These are phyloP conservation scores for Chaitophorus viminalis DNA, from an alignment of 2,888 invertebrate genomes.

Conservation along the genomic window DNA sequence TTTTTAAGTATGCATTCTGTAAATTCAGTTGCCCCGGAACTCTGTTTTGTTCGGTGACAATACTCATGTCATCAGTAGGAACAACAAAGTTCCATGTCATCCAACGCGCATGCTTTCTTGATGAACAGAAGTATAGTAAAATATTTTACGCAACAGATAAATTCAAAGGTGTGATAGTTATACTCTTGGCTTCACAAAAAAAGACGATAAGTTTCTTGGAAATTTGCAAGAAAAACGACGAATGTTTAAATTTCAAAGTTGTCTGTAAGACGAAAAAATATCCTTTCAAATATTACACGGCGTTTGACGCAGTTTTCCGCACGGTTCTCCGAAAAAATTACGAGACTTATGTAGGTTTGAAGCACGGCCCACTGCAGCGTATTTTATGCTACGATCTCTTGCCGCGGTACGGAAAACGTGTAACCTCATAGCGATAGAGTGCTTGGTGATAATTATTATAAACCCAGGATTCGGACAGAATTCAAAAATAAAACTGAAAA, in stretches of 20 bases:
- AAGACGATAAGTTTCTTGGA: background rate
- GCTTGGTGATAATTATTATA: background rate
- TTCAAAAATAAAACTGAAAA: no score
- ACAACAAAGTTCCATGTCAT: background rate
- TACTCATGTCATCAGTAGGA: background rate
- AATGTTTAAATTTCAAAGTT: background rate
- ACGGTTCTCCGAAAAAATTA: background rate
- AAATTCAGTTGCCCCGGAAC: background rate
- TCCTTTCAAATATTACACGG: background rate
- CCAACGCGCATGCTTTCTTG: background rate
- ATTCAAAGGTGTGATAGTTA: background rate
- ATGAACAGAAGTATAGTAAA: background rate
- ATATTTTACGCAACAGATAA: background rate
- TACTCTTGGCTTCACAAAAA: background rate
- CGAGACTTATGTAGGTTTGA: background rate
- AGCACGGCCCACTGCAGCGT: background rate
- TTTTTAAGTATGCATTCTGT: background rate
- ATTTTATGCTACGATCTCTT: background rate
- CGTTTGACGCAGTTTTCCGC: background rate
- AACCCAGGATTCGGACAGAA: no score
- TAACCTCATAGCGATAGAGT: background rate
- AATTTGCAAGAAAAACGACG: background rate
- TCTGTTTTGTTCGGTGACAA: background rate
- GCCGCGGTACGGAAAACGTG: background rate
- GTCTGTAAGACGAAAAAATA: background rate